Percentiles rank a stretch among this genome's conserved stretches.
Evolutionary conservation across 2,888 invertebrate genomes (phyloP).

Genomic region (Drosophila anomalipes): DNA sequence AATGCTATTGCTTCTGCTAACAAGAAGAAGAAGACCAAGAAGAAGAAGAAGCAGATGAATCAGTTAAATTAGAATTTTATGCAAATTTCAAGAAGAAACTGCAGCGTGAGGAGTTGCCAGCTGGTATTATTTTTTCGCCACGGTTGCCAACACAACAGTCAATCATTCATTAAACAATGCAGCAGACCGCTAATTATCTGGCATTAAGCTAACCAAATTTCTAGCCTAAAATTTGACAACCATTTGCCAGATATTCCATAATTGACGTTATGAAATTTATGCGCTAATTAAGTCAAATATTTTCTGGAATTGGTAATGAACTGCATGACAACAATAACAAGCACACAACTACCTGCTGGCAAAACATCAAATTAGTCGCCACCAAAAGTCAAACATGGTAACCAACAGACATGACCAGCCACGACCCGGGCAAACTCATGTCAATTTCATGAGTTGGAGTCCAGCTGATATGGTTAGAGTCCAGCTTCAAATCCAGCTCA

Average conservation of each 20-base stretch:
- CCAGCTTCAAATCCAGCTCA: background rate
- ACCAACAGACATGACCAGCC: background rate
- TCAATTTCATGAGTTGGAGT: background rate
- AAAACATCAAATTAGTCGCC: conserved; percentile 50
- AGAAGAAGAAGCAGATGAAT: conserved; percentile 36
- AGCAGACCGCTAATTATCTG: conserved; percentile 28
- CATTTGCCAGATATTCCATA: conserved; percentile 11
- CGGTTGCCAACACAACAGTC: conserved; percentile 6
- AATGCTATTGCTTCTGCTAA: conserved; percentile 29
- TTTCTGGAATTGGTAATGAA: conserved; percentile 44
- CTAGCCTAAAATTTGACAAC: conserved; percentile 25
- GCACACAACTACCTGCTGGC: conserved; percentile 22
- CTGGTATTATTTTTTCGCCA: background rate
- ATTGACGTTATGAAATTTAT: conserved; percentile 28
- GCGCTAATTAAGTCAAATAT: conserved; percentile 54
- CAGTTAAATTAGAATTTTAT: conserved; percentile 84
- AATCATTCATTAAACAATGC: background rate
- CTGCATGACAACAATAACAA: conserved; percentile 16
- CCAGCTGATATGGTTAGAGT: background rate
- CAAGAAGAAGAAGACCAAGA: conserved; percentile 28
- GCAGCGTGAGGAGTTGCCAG: conserved; percentile 23
- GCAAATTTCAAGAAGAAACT: conserved; percentile 70
- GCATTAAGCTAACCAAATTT: conserved; percentile 46
- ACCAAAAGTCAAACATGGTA: conserved; percentile 29
- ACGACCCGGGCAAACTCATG: background rate